These are phyloP conservation scores for Recurvirostra avosetta DNA, from an alignment of 2,113 vertebrate genomes.

Conservation along the genomic window DNA sequence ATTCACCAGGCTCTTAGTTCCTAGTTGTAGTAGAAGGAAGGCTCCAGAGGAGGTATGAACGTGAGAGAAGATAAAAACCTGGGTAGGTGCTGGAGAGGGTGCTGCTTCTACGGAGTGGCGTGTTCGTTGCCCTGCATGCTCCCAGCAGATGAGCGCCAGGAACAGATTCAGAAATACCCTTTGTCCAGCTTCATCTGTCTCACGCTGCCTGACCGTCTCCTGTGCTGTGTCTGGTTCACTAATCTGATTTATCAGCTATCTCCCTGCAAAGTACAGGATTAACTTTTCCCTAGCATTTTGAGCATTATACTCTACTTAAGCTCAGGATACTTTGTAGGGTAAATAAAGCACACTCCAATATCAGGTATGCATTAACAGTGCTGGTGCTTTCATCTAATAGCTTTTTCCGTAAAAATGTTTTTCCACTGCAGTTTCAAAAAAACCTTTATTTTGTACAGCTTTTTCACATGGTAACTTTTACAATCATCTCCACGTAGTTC, in stretches of 20 bases:
- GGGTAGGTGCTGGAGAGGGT: not conserved
- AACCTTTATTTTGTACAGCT: not conserved
- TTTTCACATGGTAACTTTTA: not conserved
- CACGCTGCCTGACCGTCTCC: not conserved
- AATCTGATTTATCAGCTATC: not conserved
- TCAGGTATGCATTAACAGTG: not conserved
- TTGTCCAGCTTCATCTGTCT: not conserved
- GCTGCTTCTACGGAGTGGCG: not conserved
- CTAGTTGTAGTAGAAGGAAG: not conserved
- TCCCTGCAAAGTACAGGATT: not conserved
- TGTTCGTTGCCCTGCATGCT: not conserved
- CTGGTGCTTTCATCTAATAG: not conserved
- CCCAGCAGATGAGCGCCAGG: not conserved
- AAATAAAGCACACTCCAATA: not conserved
- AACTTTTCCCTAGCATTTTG: not conserved
- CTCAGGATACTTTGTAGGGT: not conserved
- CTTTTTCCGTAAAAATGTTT: not conserved
- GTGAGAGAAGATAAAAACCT: not conserved
- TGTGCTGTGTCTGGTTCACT: not conserved
- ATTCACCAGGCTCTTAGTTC: too few relatives aligned
- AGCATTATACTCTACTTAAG: not conserved
- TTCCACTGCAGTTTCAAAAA: not conserved
- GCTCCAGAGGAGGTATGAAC: not conserved
- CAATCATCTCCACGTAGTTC: not conserved
- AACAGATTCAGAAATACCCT: not conserved